Evolutionary conservation across 2,888 invertebrate species (phyloP).

Genomic region (Ormyrus labotus): DNA sequence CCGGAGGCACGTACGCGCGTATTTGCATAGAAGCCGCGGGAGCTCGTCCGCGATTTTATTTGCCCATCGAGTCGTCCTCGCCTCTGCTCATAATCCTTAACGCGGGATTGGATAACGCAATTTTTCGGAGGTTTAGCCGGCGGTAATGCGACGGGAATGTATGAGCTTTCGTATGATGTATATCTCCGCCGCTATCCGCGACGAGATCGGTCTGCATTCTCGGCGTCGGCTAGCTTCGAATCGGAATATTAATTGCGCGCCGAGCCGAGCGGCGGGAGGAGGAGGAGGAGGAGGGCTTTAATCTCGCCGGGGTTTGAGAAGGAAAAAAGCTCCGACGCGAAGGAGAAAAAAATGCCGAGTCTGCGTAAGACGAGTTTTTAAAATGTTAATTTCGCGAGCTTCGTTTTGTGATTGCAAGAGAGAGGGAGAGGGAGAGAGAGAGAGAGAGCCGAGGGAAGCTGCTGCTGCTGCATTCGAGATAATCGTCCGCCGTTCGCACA

Average conservation of each 20-base stretch:
- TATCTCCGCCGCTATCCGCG: constrained; percentile 57
- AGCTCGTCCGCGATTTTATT: constrained; percentile 28
- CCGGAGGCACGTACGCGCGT: not conserved
- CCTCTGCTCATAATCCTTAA: constrained; percentile 34
- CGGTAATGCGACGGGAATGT: constrained; percentile 45
- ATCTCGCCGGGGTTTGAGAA: constrained; percentile 47
- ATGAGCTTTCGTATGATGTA: constrained; percentile 66
- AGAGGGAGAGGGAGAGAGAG: not conserved
- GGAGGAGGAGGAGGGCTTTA: constrained; percentile 36
- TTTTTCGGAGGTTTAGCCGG: constrained; percentile 51
- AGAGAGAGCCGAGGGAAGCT: not conserved
- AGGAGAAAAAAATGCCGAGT: constrained; percentile 23
- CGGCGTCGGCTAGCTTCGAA: constrained; percentile 60
- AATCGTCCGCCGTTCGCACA: constrained; percentile 22
- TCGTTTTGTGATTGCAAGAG: constrained; percentile 34
- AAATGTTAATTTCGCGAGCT: constrained; percentile 45
- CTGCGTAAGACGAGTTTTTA: constrained; percentile 50
- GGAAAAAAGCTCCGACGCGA: constrained; percentile 10
- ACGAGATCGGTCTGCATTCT: constrained; percentile 44
- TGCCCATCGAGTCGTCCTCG: constrained; percentile 18
- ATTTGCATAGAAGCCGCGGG: constrained; percentile 41
- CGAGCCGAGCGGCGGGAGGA: constrained; percentile 27
- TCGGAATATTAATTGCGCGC: constrained; percentile 71
- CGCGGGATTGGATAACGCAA: constrained; percentile 40
- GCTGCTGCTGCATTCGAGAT: constrained; percentile 19